phyloP scores from a whole-genome alignment of 1,140 invertebrate species.

The Drosophila repleta region DNA sequence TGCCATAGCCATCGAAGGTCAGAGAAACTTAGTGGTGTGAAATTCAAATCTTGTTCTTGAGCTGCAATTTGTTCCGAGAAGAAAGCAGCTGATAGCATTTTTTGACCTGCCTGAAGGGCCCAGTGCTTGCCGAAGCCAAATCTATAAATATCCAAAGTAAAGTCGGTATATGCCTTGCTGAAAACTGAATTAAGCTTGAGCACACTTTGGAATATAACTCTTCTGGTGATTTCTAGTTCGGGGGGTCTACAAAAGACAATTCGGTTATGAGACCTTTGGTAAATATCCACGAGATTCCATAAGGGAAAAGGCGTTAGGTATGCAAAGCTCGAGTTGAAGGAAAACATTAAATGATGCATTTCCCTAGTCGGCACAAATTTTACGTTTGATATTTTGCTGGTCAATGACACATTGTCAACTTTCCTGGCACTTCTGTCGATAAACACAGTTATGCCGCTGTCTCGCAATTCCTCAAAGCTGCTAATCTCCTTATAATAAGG shows the following conservation, averaged over 20 bases:
- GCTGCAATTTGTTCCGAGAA: background rate
- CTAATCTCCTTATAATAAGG: background rate
- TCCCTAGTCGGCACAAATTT: too few species aligned
- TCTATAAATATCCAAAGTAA: background rate
- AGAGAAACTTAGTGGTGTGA: background rate
- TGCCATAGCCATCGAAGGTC: slow-evolving; percentile 26
- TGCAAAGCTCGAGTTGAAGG: background rate
- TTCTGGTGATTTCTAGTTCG: background rate
- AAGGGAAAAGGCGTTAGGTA: background rate
- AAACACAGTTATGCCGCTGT: slow-evolving; percentile 20
- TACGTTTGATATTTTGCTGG: too few species aligned
- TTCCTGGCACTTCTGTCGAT: background rate
- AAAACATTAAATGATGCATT: too few species aligned
- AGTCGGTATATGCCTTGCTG: background rate
- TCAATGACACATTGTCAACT: background rate
- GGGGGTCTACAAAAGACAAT: slow-evolving; percentile 1
- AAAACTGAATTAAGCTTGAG: slow-evolving; percentile 28
- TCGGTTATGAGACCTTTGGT: background rate
- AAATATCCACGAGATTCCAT: background rate
- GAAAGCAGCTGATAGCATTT: background rate
- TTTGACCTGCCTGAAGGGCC: rapidly evolving
- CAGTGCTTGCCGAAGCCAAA: slow-evolving; percentile 1
- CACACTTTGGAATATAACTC: background rate
- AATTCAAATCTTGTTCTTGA: too few species aligned
- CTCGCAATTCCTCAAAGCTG: slow-evolving; percentile 30